Conservation (phyloP, 2,113 vertebrate species). For the Taurulus bubalis region DNA sequence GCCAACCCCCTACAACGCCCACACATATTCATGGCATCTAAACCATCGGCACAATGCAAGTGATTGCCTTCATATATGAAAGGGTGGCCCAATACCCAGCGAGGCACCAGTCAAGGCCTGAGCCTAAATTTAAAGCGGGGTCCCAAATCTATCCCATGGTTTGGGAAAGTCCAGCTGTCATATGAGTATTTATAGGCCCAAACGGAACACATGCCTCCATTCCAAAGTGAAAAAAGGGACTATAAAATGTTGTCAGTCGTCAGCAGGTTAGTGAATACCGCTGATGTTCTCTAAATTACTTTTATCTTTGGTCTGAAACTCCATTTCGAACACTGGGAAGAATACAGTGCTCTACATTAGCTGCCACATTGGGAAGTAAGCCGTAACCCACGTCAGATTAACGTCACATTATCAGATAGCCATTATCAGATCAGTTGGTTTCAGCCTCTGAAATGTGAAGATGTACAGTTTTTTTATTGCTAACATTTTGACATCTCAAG, state of each 20-base stretch:
- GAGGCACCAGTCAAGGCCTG: conserved; percentile 60
- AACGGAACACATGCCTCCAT: conserved; percentile 63
- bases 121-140: conserved; percentile 72
- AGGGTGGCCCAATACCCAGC: conserved; percentile 23
- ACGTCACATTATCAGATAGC: background rate
- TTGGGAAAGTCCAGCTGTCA: conserved; percentile 72
- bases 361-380: background rate
- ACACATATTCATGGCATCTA: conserved; percentile 42
- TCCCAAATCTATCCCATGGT: conserved; percentile 56
- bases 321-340: background rate
- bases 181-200: conserved; percentile 77
- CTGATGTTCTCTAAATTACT: conserved; percentile 20
- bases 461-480: background rate
- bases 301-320: conserved; percentile 22
- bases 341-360: background rate
- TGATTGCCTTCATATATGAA: conserved; percentile 40
- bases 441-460: background rate
- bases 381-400: background rate
- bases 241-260: conserved; percentile 50
- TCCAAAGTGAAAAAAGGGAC: conserved; percentile 40
- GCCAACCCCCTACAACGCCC: conserved; percentile 25
- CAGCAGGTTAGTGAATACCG: conserved; percentile 45
- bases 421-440: background rate
- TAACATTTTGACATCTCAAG: background rate
- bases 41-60: conserved; percentile 39